Conservation (phyloP, 30 jellyfish, hydroid and myxozoan species). For the Hydra vulgaris region DNA sequence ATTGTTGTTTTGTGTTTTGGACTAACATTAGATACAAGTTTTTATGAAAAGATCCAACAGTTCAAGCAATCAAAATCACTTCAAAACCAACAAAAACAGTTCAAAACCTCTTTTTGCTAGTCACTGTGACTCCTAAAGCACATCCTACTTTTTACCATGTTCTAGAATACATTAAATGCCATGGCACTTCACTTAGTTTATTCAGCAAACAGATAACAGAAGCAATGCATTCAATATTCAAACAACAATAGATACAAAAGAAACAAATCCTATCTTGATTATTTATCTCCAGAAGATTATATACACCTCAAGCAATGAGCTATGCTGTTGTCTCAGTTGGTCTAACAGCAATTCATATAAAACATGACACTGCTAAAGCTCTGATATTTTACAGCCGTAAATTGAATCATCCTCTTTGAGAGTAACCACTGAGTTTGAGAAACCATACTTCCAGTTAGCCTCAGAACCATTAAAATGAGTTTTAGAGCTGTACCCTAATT, state of each 20-base stretch:
- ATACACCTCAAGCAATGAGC: no score
- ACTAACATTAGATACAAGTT: neutral
- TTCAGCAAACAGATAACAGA: neutral
- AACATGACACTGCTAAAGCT: no score
- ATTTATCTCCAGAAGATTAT: no score
- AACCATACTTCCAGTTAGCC: no score
- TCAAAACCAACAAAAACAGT: neutral
- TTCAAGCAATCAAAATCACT: neutral
- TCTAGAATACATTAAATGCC: neutral
- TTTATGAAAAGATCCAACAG: neutral
- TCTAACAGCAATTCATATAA: no score
- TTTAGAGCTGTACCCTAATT: no score
- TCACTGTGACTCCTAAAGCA: neutral
- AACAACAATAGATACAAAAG: neutral
- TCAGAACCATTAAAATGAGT: no score
- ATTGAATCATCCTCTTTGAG: no score
- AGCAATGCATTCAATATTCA: neutral
- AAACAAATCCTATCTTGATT: neutral
- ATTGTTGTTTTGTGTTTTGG: neutral
- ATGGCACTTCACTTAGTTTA: neutral
- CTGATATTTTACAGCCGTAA: no score
- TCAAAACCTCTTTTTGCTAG: neutral
- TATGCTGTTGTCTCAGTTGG: no score
- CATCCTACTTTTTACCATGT: neutral
- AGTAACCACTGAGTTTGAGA: no score